phyloP scores from a whole-genome alignment of 2,113 vertebrate genomes.

The Sceloporus undulatus region DNA sequence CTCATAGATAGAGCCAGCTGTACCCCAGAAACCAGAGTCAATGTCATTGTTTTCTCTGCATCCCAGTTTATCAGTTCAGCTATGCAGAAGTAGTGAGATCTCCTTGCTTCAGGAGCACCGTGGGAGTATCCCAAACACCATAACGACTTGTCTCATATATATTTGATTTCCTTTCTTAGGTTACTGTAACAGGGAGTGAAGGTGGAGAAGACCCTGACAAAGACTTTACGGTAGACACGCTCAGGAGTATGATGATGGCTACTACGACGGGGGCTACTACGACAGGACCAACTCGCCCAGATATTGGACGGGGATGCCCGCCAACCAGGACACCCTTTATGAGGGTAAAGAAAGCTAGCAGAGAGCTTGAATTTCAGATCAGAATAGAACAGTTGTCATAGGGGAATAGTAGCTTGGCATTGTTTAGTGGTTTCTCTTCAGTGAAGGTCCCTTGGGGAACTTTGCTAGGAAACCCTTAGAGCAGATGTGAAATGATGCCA shows the following conservation, averaged over 20 bases:
- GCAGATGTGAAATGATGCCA: too few species aligned
- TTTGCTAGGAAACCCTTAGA: too few species aligned
- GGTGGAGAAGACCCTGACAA: slow-evolving; percentile 74
- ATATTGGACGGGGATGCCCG: slow-evolving; percentile 79
- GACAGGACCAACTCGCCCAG: slow-evolving; percentile 73
- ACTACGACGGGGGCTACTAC: slow-evolving; percentile 71
- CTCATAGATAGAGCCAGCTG: too few species aligned
- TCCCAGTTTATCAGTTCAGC: too few species aligned
- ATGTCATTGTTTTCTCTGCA: too few species aligned
- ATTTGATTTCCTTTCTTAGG: too few species aligned
- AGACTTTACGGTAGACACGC: slow-evolving; percentile 84
- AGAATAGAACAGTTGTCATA: neutral
- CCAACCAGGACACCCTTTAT: slow-evolving; percentile 81
- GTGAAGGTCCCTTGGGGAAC: neutral
- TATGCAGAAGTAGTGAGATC: too few species aligned
- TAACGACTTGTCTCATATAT: too few species aligned
- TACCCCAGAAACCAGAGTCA: too few species aligned
- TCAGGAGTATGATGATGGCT: slow-evolving; percentile 80
- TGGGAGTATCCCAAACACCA: too few species aligned
- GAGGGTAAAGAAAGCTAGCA: slow-evolving; percentile 73
- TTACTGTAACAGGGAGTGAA: neutral
- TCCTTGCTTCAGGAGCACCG: too few species aligned
- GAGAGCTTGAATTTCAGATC: neutral
- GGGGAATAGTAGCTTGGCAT: neutral
- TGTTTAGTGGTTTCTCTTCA: too few species aligned